Conservation (phyloP, 2,888 invertebrate species). For the Phortica okadai region DNA sequence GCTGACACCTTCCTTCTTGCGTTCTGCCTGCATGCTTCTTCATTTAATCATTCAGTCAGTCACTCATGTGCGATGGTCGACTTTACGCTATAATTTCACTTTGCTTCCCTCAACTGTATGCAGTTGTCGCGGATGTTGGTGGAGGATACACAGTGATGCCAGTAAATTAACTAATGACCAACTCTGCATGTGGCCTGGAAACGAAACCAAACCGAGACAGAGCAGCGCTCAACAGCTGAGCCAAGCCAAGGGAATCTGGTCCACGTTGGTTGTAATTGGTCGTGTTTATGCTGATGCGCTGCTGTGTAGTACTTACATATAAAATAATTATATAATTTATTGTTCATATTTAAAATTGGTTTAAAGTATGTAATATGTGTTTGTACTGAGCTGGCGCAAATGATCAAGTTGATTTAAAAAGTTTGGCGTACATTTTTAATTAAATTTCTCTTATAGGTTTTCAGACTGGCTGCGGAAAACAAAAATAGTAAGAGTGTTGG, state of each 20-base stretch:
- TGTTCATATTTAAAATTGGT: constrained; percentile 25
- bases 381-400: not conserved
- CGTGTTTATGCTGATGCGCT: constrained; percentile 4
- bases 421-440: not conserved
- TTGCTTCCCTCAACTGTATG: constrained; percentile 26
- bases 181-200: constrained; percentile 44
- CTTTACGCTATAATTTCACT: constrained; percentile 67
- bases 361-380: not conserved
- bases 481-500: too few species aligned
- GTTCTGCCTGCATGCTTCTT: not conserved
- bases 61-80: constrained; percentile 56
- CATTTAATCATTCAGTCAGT: constrained; percentile 16
- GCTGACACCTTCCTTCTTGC: constrained; percentile 1
- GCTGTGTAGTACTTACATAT: not conserved
- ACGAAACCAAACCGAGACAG: constrained; percentile 16
- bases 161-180: constrained; percentile 70
- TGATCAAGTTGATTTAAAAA: not conserved
- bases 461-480: not conserved
- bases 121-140: not conserved
- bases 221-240: constrained; percentile 2
- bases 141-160: constrained; percentile 12
- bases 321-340: constrained; percentile 28
- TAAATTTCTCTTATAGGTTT: constrained; percentile 11
- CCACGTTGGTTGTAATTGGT: constrained; percentile 6
- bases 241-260: not conserved